phyloP scores from a whole-genome alignment of 1,140 invertebrate genomes.

The Pinna nobilis region DNA sequence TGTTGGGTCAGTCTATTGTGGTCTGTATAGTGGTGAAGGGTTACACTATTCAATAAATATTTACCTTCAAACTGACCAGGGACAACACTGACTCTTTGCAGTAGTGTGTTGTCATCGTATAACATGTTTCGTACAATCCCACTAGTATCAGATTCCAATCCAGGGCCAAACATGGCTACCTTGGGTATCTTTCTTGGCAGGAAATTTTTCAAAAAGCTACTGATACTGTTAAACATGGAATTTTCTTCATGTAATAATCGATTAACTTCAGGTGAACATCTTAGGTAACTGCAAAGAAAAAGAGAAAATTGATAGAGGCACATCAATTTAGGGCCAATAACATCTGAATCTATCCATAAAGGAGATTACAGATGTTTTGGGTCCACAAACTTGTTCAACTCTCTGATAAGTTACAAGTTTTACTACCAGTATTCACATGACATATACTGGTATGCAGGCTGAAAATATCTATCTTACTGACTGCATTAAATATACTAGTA shows the following conservation, averaged over 20 bases:
- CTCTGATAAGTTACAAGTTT: no score
- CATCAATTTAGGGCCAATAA: background rate
- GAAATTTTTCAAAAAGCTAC: conserved; percentile 61
- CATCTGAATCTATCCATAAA: background rate
- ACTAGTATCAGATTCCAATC: conserved; percentile 66
- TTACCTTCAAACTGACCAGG: conserved; percentile 69
- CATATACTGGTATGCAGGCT: no score
- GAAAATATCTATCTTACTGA: no score
- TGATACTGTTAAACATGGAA: conserved; percentile 60
- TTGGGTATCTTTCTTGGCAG: conserved; percentile 66
- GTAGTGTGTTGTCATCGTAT: conserved; percentile 54
- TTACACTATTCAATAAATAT: no score
- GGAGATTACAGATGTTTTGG: no score
- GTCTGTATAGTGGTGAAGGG: no score
- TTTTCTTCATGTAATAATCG: conserved; percentile 52
- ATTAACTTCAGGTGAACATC: conserved; percentile 64
- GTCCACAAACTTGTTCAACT: no score
- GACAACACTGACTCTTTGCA: conserved; percentile 59
- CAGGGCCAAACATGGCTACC: conserved; percentile 71
- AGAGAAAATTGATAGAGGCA: background rate
- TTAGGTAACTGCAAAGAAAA: conserved; percentile 62
- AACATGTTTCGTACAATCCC: conserved; percentile 62
- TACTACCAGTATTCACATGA: no score
- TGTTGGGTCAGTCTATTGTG: no score
- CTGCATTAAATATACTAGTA: no score